phyloP scores from a whole-genome alignment of 2,113 vertebrate species.

The Ginglymostoma cirratum region DNA sequence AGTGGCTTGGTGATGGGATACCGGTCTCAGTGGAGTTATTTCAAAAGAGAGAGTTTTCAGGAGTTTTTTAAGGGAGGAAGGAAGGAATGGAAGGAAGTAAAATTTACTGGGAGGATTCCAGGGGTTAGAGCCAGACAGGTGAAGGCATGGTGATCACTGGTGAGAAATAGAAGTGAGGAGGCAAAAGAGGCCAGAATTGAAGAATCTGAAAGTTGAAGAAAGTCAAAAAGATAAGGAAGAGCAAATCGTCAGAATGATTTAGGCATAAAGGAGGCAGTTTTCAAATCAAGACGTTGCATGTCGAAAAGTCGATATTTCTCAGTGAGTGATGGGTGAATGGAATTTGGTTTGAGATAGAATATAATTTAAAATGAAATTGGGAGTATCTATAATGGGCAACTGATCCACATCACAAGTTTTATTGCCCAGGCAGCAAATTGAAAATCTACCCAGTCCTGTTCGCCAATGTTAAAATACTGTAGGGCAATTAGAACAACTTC shows the following conservation, averaged over 20 bases:
- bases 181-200: not conserved
- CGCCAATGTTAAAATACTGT: not conserved
- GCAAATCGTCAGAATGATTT: not conserved
- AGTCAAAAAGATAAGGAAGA: not conserved
- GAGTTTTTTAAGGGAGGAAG: not conserved
- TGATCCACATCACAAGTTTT: not conserved
- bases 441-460: not conserved
- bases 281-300: not conserved
- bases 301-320: not conserved
- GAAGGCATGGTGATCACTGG: not conserved
- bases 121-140: not conserved
- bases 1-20: no score
- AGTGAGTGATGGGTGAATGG: not conserved
- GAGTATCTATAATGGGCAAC: not conserved
- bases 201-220: not conserved
- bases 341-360: not conserved
- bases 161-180: not conserved
- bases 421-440: not conserved
- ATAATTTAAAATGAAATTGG: not conserved
- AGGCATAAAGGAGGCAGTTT: not conserved
- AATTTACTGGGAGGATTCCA: not conserved
- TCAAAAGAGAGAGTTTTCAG: not conserved
- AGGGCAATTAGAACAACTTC: not conserved
- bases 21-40: no score
- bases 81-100: not conserved